Conservation (phyloP, 2,113 vertebrate genomes). For the Cyrtonyx montezumae region DNA sequence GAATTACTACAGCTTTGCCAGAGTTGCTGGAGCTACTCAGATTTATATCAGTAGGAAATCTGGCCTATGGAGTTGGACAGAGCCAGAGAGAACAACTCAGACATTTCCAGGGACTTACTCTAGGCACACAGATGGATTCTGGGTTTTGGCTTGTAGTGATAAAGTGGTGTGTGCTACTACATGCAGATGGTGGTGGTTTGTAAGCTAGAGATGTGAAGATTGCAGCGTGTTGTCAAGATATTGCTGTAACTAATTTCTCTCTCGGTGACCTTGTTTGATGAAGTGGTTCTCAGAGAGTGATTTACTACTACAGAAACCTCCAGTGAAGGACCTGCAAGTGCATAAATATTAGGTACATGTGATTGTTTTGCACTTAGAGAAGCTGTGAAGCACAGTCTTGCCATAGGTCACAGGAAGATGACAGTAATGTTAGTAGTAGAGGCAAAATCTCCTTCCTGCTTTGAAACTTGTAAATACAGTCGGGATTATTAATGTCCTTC, state of each 20-base stretch:
- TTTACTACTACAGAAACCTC: not conserved
- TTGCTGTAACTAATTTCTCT: constrained; percentile 23
- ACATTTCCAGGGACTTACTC: not conserved
- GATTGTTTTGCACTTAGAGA: not conserved
- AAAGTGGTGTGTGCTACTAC: fast-evolving
- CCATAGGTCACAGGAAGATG: not conserved
- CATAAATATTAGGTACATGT: not conserved
- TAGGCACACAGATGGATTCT: not conserved
- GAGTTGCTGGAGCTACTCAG: not conserved
- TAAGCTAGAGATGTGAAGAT: not conserved
- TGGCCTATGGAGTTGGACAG: not conserved
- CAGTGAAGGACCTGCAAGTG: not conserved
- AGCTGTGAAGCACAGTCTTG: not conserved
- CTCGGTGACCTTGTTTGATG: not conserved
- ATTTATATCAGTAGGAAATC: not conserved
- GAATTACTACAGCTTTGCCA: constrained; percentile 19
- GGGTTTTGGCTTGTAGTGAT: not conserved
- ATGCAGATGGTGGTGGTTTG: not conserved
- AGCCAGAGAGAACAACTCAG: not conserved
- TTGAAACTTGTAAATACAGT: not conserved
- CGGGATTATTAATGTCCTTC: not conserved
- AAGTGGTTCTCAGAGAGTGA: not conserved
- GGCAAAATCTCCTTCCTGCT: not conserved
- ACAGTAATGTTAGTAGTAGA: not conserved
- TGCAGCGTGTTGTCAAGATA: not conserved